These are phyloP conservation scores for Orthonychiurus folsomi DNA, from an alignment of 2,888 invertebrate species.

Conservation along the genomic window DNA sequence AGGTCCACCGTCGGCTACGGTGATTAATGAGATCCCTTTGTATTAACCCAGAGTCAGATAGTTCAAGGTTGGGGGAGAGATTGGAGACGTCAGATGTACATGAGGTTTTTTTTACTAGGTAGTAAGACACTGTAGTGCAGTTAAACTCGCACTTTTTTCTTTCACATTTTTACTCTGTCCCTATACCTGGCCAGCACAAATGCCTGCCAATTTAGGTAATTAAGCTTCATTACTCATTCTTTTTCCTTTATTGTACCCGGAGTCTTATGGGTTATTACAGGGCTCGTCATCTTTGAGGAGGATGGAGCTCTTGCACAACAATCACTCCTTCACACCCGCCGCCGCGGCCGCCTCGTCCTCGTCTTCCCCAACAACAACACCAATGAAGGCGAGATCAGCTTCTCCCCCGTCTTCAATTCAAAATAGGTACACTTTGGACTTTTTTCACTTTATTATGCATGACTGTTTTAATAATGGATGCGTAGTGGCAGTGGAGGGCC, in stretches of 20 bases:
- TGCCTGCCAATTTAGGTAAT: slow-evolving; percentile 22
- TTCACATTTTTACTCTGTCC: background rate
- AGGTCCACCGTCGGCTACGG: background rate
- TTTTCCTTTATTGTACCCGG: background rate
- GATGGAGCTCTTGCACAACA: slow-evolving; percentile 10
- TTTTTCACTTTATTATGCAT: too few species aligned
- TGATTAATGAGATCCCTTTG: slow-evolving; percentile 18
- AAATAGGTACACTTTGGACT: too few species aligned
- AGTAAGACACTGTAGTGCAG: too few species aligned
- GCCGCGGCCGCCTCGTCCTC: background rate
- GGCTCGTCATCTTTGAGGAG: background rate
- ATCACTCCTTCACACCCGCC: background rate
- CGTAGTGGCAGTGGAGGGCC: too few species aligned
- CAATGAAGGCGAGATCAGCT: background rate
- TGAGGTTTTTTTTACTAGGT: background rate
- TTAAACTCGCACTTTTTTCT: background rate
- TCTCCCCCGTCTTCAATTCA: background rate
- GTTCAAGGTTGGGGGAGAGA: slow-evolving; percentile 10
- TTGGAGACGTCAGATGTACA: background rate
- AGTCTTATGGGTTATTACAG: background rate
- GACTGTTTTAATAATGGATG: too few species aligned
- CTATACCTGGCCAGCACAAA: background rate
- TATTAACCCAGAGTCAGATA: slow-evolving; percentile 16
- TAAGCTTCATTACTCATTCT: slow-evolving; percentile 17
- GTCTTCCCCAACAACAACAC: background rate